phyloP scores from a whole-genome alignment of 2,113 vertebrate genomes.

The Perca schrenkii region DNA sequence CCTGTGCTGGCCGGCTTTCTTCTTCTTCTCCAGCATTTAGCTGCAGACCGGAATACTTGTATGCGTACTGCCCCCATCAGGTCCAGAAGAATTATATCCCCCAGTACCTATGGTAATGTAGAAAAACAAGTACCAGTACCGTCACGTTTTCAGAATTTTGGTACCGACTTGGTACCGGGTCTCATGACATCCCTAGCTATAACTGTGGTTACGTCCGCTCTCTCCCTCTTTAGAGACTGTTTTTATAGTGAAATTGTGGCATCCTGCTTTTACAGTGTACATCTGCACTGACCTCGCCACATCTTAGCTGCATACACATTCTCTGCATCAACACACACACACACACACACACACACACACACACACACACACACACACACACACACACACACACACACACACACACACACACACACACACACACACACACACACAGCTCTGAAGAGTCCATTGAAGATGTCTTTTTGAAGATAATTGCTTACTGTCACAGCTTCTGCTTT shows the following conservation, averaged over 20 bases:
- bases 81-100: too few species aligned
- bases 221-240: neutral
- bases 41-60: too few species aligned
- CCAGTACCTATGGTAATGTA: too few species aligned
- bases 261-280: conserved; percentile 1
- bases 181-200: too few species aligned
- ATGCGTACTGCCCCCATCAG: too few species aligned
- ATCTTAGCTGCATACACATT: conserved; percentile 34
- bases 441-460: conserved; percentile 1
- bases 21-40: too few species aligned
- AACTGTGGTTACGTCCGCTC: neutral
- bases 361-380: neutral
- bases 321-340: neutral
- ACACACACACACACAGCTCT: neutral
- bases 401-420: neutral
- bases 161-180: too few species aligned
- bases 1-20: too few species aligned
- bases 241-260: conserved; percentile 2
- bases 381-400: neutral
- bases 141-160: too few species aligned
- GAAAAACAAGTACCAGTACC: too few species aligned
- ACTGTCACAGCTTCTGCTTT: conserved; percentile 23
- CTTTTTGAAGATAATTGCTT: conserved; percentile 60
- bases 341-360: neutral
- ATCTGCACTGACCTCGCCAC: conserved; percentile 7